These are phyloP conservation scores for Gobionotothen gibberifrons DNA, from an alignment of 2,797 vertebrate genomes.

Conservation along the genomic window DNA sequence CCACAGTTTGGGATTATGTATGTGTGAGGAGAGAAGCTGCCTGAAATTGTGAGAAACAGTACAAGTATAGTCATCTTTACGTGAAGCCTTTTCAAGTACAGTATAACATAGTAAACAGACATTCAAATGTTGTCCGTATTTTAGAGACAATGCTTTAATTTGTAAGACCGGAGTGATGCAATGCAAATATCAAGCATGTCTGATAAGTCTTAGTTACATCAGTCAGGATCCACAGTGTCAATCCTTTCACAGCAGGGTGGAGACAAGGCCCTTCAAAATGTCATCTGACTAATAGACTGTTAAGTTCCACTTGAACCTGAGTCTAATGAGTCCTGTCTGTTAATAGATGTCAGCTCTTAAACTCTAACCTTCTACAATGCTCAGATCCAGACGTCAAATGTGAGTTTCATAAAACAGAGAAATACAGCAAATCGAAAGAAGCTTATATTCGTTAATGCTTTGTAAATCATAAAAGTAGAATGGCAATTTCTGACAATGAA, in stretches of 20 bases:
- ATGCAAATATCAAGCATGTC: conserved; percentile 5
- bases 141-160: not conserved
- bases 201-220: conserved; percentile 13
- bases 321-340: conserved; percentile 11
- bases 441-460: not conserved
- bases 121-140: too few relatives aligned
- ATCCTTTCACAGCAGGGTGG: conserved; percentile 27
- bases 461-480: not conserved
- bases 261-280: conserved; percentile 3
- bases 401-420: not conserved
- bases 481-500: not conserved
- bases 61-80: conserved; percentile 4
- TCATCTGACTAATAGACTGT: conserved; percentile 23
- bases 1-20: conserved; percentile 12
- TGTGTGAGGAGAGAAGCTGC: conserved; percentile 4
- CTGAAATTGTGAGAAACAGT: conserved; percentile 13
- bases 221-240: conserved; percentile 14
- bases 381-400: not conserved
- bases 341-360: not conserved
- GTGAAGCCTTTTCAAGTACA: not conserved
- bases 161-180: not conserved
- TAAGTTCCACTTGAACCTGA: conserved; percentile 3
- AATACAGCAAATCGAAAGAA: not conserved
- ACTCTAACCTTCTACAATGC: not conserved
- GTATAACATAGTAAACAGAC: not conserved